Evolutionary conservation across 1,140 invertebrate genomes (phyloP), one percentile per base, ranked within the genome.

Genomic region (Araneus ventricosus): DNA sequence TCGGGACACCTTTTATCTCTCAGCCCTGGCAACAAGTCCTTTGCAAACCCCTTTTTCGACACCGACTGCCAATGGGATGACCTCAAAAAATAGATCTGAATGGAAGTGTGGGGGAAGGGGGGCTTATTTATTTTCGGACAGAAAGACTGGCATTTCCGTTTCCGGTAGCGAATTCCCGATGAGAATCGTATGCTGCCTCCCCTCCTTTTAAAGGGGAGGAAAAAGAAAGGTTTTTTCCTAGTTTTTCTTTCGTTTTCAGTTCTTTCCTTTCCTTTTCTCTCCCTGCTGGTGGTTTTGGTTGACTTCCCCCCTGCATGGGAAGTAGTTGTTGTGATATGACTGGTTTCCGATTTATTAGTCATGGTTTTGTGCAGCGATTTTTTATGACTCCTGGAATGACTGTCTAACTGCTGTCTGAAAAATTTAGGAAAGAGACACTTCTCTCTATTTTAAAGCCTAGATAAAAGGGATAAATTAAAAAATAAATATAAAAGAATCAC

Each of bases 121-220:
- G 79, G 79, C 79, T 52, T 52, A 82, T 39, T 45, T 82, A 45
- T 82, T 82, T 82, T 82, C 37, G 37, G 80, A 24, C 39, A 82
- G 37, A 82, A 82, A 82, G 80, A 82, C 80, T 45, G 80, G 80
- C 80, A 27, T 82, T 82, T 82, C 80, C 37, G 39, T 52, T 45
- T 82, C 37, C 80, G 80, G 80, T 45, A 52, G 10, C 37, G 41
- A 80, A 80, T 80, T 80, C 75, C 24, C 75, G 75, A 82, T 82
- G 80, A 82, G 80, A 82, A 82, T 82, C 80, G 41, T 45, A n/a
- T 52, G 80, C 39, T 41, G 34, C 20, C 8, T 27, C 70, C 41
- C 39, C 37, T 22, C 37, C 27, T 30, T 34, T 75, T 34, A 75
- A 70, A 75, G 34, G 67, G 67, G 34, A 34, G 67, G 67, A 75